A percentile compares a stretch with the other conserved stretches of the same genome.
Evolutionary conservation across 92 coral and sea anemone genomes (phyloP).

Genomic region (Phymanthus crucifer): DNA sequence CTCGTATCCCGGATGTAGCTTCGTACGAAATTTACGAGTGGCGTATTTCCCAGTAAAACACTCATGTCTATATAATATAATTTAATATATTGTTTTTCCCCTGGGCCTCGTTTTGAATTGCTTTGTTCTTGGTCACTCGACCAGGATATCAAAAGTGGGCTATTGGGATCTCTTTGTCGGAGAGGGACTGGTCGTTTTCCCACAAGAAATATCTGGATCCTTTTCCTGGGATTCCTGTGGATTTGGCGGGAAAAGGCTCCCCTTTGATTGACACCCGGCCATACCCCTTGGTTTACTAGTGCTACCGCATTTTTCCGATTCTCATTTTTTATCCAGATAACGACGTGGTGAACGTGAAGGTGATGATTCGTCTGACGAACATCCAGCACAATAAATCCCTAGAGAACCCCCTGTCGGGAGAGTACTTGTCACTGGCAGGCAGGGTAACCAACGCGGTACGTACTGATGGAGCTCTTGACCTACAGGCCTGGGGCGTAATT

Average conservation of each 20-base stretch:
- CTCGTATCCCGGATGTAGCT: no score
- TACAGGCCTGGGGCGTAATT: no score
- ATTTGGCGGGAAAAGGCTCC: no score
- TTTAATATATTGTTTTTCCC: no score
- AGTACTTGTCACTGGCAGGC: slow-evolving; percentile 15
- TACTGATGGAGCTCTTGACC: not conserved
- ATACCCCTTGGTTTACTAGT: not conserved
- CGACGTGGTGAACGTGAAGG: slow-evolving; percentile 21
- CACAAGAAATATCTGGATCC: not conserved
- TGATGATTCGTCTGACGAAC: slow-evolving; percentile 30
- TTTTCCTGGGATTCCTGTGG: not conserved
- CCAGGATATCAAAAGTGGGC: no score
- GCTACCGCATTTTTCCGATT: not conserved
- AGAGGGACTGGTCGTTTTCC: not conserved
- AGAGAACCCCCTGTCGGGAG: slow-evolving; percentile 36
- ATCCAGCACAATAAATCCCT: slow-evolving; percentile 20
- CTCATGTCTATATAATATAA: no score
- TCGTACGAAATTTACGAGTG: no score
- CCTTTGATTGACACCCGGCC: no score
- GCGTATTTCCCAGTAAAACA: no score
- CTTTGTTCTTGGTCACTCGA: no score
- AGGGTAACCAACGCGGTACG: slow-evolving; percentile 28
- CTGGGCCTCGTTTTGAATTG: no score
- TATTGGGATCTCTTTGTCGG: not conserved
- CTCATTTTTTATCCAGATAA: not conserved